Base-by-base conservation (phyloP, 1,140 invertebrate genomes). In the Psilanteris sp. region DNA sequence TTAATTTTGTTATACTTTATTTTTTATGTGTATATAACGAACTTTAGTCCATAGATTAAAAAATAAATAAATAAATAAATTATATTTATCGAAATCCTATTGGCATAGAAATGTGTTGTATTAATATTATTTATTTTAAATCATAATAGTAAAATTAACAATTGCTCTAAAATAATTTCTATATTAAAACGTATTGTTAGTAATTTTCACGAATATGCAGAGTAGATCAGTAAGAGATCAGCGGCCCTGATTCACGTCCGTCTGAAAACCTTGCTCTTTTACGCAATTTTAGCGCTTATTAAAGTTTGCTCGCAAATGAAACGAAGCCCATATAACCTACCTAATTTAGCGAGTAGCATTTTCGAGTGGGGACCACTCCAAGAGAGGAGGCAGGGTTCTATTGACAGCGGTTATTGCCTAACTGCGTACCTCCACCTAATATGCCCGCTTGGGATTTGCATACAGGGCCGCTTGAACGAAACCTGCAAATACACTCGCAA, bases 291-390 rank as follows among this genome's bases (percentile, higher is more conserved):
- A 87, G 85, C 85, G 87, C 86, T 89, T 89, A 89, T 89, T 89
- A 89, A 89, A 89, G 87, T 89, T 89, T 89, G 87, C 87, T 89
- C 86, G 87, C 87, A 87, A 89, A 88, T 88, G 87, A 89, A 89
- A 88, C 86, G 87, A 89, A 89, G 83, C 87, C 87, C 86, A 89
- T 89, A 89, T 89, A 88, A 89, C 87, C 87, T 87, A 88, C 87
- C 87, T 89, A 89, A 89, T 89, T 89, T 89, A 87, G 87, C 87
- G 87, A 88, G 87, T 88, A 88, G 87, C 85, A 83, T 87, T 89
- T 88, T 89, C 85, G 83, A 88, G 87, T 88, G 85, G 82, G 79
- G 80, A 71, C 81, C 77, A 80, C 71, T 80, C 71, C 62, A 78
- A 79, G 78, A 76, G 67, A 78, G 78, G 78, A 83, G 78, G 81